Evolutionary conservation across 2,113 vertebrate species (phyloP).

Genomic region (Mesoclemmys tuberculata): DNA sequence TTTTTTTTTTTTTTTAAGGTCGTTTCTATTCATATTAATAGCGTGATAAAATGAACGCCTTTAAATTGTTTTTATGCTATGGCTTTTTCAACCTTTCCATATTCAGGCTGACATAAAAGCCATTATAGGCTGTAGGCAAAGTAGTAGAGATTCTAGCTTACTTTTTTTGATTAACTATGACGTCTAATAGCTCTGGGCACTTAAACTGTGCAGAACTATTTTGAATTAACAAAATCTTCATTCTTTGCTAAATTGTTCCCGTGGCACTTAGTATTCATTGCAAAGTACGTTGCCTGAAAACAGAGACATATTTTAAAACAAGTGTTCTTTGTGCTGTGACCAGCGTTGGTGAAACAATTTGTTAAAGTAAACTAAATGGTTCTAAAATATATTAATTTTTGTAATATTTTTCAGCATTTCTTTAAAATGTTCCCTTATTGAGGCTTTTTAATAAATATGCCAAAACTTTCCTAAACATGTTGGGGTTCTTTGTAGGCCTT

Average conservation of each 20-base stretch:
- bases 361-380: conserved; percentile 13
- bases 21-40: conserved; percentile 50
- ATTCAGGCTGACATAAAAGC: conserved; percentile 38
- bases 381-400: conserved; percentile 1
- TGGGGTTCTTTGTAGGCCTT: not conserved
- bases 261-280: conserved; percentile 23
- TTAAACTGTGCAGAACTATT: conserved; percentile 46
- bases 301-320: conserved; percentile 29
- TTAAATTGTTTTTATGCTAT: conserved; percentile 39
- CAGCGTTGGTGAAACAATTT: conserved; percentile 1
- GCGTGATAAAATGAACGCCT: conserved; percentile 45
- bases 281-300: conserved; percentile 11
- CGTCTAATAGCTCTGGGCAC: conserved; percentile 26
- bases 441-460: not conserved
- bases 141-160: conserved; percentile 34
- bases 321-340: conserved; percentile 44
- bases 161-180: conserved; percentile 69
- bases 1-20: conserved; percentile 68
- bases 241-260: conserved; percentile 49
- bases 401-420: not conserved
- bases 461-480: not conserved
- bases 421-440: not conserved
- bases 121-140: conserved; percentile 26
- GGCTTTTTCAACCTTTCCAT: conserved; percentile 56
- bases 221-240: conserved; percentile 59